Evolutionary conservation across 2,888 invertebrate genomes (phyloP).

Genomic region (Eurytoma californica): DNA sequence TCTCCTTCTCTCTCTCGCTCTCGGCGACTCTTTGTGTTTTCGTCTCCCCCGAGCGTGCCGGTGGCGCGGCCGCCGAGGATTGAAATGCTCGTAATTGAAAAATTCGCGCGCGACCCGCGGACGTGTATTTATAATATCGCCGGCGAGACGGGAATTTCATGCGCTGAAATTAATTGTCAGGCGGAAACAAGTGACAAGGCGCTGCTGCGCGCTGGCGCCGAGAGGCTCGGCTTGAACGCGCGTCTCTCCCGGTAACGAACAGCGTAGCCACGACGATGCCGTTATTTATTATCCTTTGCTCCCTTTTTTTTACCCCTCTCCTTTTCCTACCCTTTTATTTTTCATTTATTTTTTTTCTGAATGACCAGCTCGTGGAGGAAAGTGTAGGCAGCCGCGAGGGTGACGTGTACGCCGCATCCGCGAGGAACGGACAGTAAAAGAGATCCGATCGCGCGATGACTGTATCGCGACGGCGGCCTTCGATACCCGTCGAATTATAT

Average conservation of each 20-base stretch:
- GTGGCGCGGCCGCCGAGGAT: slow-evolving; percentile 41
- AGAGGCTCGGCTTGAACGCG: background rate
- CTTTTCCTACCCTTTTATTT: too few species aligned
- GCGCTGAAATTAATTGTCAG: slow-evolving; percentile 53
- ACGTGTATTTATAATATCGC: slow-evolving; percentile 45
- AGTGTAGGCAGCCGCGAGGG: too few species aligned
- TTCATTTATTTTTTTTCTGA: too few species aligned
- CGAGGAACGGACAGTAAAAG: too few species aligned
- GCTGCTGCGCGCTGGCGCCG: background rate
- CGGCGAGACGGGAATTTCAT: slow-evolving; percentile 41
- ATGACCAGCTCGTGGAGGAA: too few species aligned
- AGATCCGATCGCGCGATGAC: too few species aligned
- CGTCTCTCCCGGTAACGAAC: slow-evolving; percentile 2
- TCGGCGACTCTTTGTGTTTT: background rate
- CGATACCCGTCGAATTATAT: too few species aligned
- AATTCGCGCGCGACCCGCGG: slow-evolving; percentile 54
- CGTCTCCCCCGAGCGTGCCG: slow-evolving; percentile 6
- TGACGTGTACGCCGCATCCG: too few species aligned
- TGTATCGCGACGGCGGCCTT: too few species aligned
- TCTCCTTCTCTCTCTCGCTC: background rate
- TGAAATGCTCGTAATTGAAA: slow-evolving; percentile 64
- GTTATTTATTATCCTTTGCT: slow-evolving; percentile 35
- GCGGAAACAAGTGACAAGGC: slow-evolving; percentile 42
- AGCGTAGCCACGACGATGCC: background rate
- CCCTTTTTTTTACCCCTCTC: too few species aligned